Evolutionary conservation across 2,113 vertebrate genomes (phyloP), one percentile per base, ranked within the genome.

Genomic region (Solea solea): DNA sequence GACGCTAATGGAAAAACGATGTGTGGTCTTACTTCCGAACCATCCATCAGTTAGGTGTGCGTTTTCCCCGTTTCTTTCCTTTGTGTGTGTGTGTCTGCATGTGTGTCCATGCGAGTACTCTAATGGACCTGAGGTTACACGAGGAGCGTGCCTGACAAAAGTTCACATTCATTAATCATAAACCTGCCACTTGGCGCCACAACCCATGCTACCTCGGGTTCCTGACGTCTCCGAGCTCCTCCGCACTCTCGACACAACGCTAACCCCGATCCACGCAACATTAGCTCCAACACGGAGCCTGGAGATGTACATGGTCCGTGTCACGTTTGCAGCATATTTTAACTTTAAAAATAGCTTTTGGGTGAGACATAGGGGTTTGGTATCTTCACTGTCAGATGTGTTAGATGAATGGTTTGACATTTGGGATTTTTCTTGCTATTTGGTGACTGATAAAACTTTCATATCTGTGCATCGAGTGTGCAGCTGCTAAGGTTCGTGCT

Each of bases 121-220:
- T 83, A 88, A 87, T 89, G 85, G 82, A 83, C 71, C 70, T 11
- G 2, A 41, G 65, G 79, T 45, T 53, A 59, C 69, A 78, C 2
- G 46, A 27, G 60, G 61, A 84, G 74, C 45, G 62, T 62, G 81
- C 55, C 83, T 84, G 66, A 66, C 77, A 78, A 83, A 90, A 81
- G 84, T 85, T 90, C 82, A 85, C 84, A 86, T 92, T 89, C 83
- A 91, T 93, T 90, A 90, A 90, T 92, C 86, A 92, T 84, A 82
- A 21, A 80, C 53, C 68, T 84, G 82, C 82, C 74, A 79, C 83
- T 86, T 84, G 78, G 76, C 25, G 39, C 67, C 14, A 61, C 62
- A 61, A 68, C 73, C 69, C 78, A 69, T 72, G 52, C 74, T 83
- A 64, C 52, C 62, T 64, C 15, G 5, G 21, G 65, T 44, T 73